Conservation (phyloP, 2,888 invertebrate genomes). For the Clusia tigrina region DNA sequence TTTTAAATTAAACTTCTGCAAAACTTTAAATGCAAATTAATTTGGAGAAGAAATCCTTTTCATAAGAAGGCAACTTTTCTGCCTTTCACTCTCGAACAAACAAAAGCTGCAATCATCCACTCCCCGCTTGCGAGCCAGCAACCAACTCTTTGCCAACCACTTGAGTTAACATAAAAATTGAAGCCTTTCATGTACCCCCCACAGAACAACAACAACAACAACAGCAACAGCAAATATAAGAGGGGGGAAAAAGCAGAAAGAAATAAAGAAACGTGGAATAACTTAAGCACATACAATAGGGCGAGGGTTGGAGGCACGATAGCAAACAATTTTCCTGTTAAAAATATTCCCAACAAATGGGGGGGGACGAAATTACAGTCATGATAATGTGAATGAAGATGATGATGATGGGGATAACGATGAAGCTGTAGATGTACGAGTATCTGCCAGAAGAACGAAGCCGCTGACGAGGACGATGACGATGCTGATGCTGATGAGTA, state of each 20-base stretch:
- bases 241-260: background rate
- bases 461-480: background rate
- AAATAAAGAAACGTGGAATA: background rate
- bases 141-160: too few species aligned
- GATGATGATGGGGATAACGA: background rate
- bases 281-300: background rate
- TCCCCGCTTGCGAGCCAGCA: too few species aligned
- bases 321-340: conserved; percentile 3
- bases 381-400: background rate
- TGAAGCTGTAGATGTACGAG: background rate
- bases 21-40: too few species aligned
- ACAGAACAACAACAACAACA: background rate
- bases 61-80: background rate
- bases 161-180: conserved; percentile 5
- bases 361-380: background rate
- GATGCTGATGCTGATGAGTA: conserved; percentile 8
- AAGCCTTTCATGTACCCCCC: conserved; percentile 6
- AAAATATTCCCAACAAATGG: background rate
- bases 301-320: background rate
- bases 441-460: too few species aligned
- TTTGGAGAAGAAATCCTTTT: too few species aligned
- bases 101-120: background rate
- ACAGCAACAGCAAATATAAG: background rate
- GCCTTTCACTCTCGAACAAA: background rate
- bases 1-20: too few species aligned